Evolutionary conservation across 2,888 invertebrate genomes (phyloP).

Genomic region (Reticulitermes lucifugus): DNA sequence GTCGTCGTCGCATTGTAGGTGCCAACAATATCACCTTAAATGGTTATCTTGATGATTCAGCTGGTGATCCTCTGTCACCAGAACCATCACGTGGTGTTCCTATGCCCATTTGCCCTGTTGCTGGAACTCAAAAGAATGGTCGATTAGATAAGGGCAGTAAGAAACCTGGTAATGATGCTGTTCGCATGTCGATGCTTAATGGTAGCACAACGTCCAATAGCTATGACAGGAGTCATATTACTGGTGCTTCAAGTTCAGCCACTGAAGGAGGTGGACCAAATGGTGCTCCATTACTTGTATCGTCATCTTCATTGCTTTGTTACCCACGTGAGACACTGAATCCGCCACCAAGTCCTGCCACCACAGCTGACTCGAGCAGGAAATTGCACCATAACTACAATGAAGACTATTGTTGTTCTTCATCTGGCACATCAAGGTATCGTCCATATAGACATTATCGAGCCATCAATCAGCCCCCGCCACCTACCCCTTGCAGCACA

Average conservation of each 20-base stretch:
- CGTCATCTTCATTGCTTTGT: slow-evolving; percentile 61
- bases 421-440: slow-evolving; percentile 69
- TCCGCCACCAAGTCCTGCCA: slow-evolving; percentile 92
- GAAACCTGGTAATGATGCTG: slow-evolving; percentile 63
- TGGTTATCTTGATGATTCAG: slow-evolving; percentile 71
- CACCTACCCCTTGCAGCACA: slow-evolving; percentile 94
- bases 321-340: slow-evolving; percentile 90
- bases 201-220: slow-evolving; percentile 66
- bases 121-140: slow-evolving; percentile 33
- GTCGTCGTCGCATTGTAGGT: slow-evolving; percentile 65
- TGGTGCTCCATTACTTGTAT: slow-evolving; percentile 51
- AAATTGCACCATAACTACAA: slow-evolving; percentile 54
- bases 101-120: slow-evolving; percentile 48
- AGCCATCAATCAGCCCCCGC: slow-evolving; percentile 86
- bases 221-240: slow-evolving; percentile 77
- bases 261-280: slow-evolving; percentile 50
- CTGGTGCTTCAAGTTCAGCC: slow-evolving; percentile 65
- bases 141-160: slow-evolving; percentile 30
- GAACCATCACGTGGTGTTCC: slow-evolving; percentile 57
- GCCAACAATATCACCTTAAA: slow-evolving; percentile 55
- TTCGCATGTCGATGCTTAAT: slow-evolving; percentile 74
- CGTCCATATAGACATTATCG: slow-evolving; percentile 82
- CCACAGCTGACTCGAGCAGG: slow-evolving; percentile 72
- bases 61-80: slow-evolving; percentile 75
- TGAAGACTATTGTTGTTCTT: slow-evolving; percentile 56